Evolutionary conservation across 1,140 invertebrate species (phyloP), one percentile per base, ranked within the genome.

Genomic region (Coenobita brevimanus): DNA sequence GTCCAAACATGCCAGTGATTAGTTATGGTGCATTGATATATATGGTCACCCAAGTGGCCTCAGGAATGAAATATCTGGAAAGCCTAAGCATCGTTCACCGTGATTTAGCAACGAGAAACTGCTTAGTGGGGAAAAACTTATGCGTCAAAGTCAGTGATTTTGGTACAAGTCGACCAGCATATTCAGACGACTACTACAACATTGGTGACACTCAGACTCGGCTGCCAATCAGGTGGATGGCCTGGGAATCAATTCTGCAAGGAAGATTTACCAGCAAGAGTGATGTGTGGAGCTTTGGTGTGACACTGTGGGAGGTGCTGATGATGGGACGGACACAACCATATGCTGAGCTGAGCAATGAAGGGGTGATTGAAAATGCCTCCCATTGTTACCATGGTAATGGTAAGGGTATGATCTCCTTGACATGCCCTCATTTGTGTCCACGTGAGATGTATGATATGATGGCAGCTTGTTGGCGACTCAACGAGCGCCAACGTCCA

Each of bases 91-190:
- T 91, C 92, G 98, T 99, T 8, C 98, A 99, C 93, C 95, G 98
- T 88, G 98, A 99, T 94, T 93, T 99, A 30, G 98, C 98, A 0
- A 97, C 97, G 85, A 93, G 98, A 30, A 99, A 99, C 93, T 99
- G 98, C 92, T 93, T 99, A 17, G 97, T 99, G 62, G 97, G 97
- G 64, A 95, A 96, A 91, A 95, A 95, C 78, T 97, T 96, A 92
- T 95, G 96, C 89, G 95, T 97, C 79, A 97, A 98, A 93, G 97
- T 98, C 89, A 97, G 96, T 82, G 97, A 98, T 92, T 97, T 97
- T 92, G 97, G 96, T 27, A 97, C 97, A 36, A 96, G 96, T 93
- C 96, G 96, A 91, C 96, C 97, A 93, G 91, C 96, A 27, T 98
- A 97, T 92, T 94, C 95, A 33, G 94, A 94, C 46, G 97, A 98